Conservation (phyloP, 1,140 invertebrate species). For the Portunus trituberculatus region DNA sequence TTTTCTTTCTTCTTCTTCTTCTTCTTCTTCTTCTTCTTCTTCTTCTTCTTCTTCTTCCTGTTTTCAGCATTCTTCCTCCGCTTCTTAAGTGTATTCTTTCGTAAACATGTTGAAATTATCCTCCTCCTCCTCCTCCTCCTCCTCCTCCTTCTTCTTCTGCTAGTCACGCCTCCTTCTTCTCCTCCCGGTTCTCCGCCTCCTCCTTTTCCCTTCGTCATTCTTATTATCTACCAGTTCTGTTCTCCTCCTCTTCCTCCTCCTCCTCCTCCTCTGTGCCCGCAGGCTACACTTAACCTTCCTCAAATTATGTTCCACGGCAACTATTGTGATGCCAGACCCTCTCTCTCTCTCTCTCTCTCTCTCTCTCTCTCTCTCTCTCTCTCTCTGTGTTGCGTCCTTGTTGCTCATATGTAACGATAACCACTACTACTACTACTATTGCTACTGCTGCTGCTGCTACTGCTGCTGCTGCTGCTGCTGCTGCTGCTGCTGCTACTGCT, state of each 20-base stretch:
- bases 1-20: background rate
- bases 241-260: background rate
- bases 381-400: too few species aligned
- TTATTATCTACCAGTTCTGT: background rate
- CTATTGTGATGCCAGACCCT: slow-evolving; percentile 30
- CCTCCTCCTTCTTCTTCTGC: background rate
- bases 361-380: too few species aligned
- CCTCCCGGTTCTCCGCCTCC: background rate
- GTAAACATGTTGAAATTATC: background rate
- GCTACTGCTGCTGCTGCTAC: too few species aligned
- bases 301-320: slow-evolving; percentile 40
- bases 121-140: background rate
- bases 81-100: background rate
- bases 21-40: background rate
- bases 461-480: too few species aligned
- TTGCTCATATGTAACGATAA: background rate
- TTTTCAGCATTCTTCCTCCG: background rate
- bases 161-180: background rate
- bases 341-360: background rate
- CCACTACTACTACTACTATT: too few species aligned
- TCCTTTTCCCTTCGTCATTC: background rate
- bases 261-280: background rate
- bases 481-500: too few species aligned
- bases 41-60: background rate
- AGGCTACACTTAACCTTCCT: slow-evolving; percentile 44